Percentiles rank a stretch among this genome's conserved stretches.
Evolutionary conservation across 2,113 vertebrate genomes (phyloP).

Genomic region (Sinocyclocheilus maitianheensis): DNA sequence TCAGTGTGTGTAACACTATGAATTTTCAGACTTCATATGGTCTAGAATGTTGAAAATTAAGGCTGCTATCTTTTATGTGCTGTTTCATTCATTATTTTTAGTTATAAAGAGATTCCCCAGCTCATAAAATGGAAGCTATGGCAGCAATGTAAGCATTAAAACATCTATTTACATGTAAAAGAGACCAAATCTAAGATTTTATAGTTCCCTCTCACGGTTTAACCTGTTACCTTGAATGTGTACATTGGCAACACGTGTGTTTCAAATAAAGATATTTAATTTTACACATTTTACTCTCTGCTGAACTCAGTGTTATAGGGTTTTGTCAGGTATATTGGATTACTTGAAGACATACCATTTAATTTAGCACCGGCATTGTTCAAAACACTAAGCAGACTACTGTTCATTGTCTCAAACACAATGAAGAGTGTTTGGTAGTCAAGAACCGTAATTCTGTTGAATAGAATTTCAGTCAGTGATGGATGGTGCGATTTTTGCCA

Average conservation of each 20-base stretch:
- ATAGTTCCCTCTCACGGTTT: conserved; percentile 36
- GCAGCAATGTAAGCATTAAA: background rate
- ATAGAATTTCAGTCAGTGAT: conserved; percentile 5
- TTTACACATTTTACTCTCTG: conserved; percentile 54
- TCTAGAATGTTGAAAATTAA: conserved; percentile 24
- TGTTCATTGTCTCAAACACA: background rate
- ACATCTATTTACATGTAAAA: background rate
- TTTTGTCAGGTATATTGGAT: background rate
- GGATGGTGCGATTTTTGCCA: background rate
- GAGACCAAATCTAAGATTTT: conserved; percentile 11
- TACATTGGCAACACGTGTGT: conserved; percentile 58
- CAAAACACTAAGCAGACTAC: background rate
- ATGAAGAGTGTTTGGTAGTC: background rate
- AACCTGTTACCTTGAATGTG: conserved; percentile 58
- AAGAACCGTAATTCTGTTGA: background rate
- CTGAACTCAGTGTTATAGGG: background rate
- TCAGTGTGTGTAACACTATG: background rate
- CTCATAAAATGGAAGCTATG: background rate
- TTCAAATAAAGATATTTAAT: conserved; percentile 66
- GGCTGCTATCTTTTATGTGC: conserved; percentile 32
- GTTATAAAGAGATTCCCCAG: background rate
- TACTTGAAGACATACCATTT: background rate
- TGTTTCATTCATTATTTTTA: conserved; percentile 8
- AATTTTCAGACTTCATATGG: background rate
- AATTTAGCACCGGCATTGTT: background rate